phyloP scores from a whole-genome alignment of 2,888 invertebrate genomes.

The Drosophila rellima region DNA sequence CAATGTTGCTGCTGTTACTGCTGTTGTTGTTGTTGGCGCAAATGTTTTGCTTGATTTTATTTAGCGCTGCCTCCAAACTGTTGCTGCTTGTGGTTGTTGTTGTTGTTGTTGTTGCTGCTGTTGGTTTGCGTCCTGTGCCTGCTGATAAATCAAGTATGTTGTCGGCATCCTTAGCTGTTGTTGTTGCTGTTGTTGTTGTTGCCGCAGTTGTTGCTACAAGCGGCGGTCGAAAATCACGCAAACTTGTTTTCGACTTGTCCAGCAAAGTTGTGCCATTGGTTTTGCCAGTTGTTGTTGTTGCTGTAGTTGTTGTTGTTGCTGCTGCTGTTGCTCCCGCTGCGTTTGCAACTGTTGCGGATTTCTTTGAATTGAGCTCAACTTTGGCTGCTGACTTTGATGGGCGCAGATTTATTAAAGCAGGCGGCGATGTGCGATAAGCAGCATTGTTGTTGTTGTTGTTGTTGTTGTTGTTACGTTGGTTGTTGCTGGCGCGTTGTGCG shows the following conservation, averaged over 20 bases:
- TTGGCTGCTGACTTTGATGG: constrained; percentile 61
- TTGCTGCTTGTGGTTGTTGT: constrained; percentile 54
- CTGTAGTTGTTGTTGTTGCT: constrained; percentile 12
- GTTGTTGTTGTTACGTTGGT: constrained; percentile 29
- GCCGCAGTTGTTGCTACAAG: constrained; percentile 29
- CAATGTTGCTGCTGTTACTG: constrained; percentile 6
- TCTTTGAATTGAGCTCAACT: constrained; percentile 55
- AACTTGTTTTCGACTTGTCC: constrained; percentile 75
- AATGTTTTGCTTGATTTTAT: constrained; percentile 85
- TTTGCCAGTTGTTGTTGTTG: constrained; percentile 42
- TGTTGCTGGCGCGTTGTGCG: constrained; percentile 50
- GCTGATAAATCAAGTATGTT: constrained; percentile 87
- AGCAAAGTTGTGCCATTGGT: constrained; percentile 53
- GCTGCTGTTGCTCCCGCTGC: constrained; percentile 23
- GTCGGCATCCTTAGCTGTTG: constrained; percentile 84
- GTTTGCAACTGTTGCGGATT: constrained; percentile 44
- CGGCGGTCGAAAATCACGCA: constrained; percentile 82
- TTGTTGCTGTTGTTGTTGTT: constrained; percentile 28
- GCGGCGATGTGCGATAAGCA: constrained; percentile 78
- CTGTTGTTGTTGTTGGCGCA: constrained; percentile 67
- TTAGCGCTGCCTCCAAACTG: constrained; percentile 83
- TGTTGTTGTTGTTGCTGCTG: constrained; percentile 32
- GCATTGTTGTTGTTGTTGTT: constrained; percentile 50
- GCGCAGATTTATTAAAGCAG: constrained; percentile 82
- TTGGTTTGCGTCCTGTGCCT: constrained; percentile 57